These are phyloP conservation scores for Pimephales promelas DNA, from an alignment of 2,113 vertebrate genomes.

Conservation along the genomic window DNA sequence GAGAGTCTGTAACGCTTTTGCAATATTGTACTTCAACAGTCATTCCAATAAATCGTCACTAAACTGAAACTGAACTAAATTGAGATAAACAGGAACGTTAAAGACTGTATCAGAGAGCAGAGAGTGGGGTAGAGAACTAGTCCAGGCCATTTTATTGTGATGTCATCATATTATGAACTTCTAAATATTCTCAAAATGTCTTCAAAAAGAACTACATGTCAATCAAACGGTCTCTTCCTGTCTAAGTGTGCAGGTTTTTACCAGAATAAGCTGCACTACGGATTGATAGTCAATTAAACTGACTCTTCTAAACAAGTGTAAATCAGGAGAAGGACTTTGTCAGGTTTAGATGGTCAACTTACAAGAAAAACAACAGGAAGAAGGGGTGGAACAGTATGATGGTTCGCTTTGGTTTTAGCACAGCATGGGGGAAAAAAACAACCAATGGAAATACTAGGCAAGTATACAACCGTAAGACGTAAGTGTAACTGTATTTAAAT, in stretches of 20 bases:
- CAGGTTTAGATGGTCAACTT: background rate
- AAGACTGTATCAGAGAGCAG: background rate
- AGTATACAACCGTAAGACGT: no score
- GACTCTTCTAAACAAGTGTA: background rate
- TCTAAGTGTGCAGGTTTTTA: background rate
- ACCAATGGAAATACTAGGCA: no score
- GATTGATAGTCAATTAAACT: no score
- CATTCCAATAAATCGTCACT: background rate
- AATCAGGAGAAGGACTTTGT: background rate
- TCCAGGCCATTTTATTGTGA: background rate
- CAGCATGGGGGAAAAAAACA: no score
- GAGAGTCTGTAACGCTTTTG: background rate
- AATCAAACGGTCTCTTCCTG: background rate
- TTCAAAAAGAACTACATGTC: background rate
- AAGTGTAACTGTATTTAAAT: no score
- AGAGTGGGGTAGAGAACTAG: background rate
- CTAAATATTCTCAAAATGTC: background rate
- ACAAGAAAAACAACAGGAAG: background rate
- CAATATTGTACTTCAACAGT: constrained; percentile 1
- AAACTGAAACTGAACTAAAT: background rate
- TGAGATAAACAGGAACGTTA: background rate
- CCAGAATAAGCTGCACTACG: background rate
- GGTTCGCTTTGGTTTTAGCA: no score
- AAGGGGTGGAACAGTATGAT: no score
- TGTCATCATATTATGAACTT: background rate